A percentile compares a stretch with the other conserved stretches of the same genome.
These are phyloP conservation scores for Ictidomys tridecemlineatus DNA, from an alignment of 2,113 vertebrate species.

Conservation along the genomic window DNA sequence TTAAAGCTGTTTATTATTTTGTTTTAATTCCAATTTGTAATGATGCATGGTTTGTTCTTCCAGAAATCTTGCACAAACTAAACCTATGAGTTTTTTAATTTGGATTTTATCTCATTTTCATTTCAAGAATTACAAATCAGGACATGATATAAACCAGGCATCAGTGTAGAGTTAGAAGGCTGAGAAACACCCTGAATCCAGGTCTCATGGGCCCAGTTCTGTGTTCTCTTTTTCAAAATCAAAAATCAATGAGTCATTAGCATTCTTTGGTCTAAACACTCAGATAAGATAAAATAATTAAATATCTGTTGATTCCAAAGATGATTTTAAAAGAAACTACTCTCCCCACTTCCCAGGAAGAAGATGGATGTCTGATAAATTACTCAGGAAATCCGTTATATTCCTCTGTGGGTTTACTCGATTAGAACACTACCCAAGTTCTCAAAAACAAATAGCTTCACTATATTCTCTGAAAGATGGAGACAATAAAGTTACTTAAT, in stretches of 20 bases:
- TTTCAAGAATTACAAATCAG: background rate
- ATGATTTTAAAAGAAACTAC: background rate
- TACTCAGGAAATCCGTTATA: background rate
- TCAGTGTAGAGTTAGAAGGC: background rate
- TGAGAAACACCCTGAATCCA: background rate
- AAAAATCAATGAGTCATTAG: background rate
- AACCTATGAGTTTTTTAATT: background rate
- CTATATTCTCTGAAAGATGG: background rate
- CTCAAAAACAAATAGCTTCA: background rate
- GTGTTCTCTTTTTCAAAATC: background rate
- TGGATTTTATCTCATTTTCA: constrained; percentile 13
- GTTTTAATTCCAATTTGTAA: constrained; percentile 37
- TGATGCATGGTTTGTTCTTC: background rate
- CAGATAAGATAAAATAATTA: background rate
- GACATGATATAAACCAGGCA: background rate
- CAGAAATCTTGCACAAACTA: background rate
- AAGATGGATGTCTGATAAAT: background rate
- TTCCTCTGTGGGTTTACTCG: background rate
- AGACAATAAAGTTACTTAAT: background rate
- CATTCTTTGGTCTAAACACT: background rate
- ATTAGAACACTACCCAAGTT: background rate
- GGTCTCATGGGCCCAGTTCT: background rate
- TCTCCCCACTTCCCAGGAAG: background rate
- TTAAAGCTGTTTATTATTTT: background rate
- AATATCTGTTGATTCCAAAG: background rate